Percentiles rank a stretch among this genome's conserved stretches.
phyloP scores from a whole-genome alignment of 92 coral and sea anemone genomes.

The Palythoa heliodiscus region DNA sequence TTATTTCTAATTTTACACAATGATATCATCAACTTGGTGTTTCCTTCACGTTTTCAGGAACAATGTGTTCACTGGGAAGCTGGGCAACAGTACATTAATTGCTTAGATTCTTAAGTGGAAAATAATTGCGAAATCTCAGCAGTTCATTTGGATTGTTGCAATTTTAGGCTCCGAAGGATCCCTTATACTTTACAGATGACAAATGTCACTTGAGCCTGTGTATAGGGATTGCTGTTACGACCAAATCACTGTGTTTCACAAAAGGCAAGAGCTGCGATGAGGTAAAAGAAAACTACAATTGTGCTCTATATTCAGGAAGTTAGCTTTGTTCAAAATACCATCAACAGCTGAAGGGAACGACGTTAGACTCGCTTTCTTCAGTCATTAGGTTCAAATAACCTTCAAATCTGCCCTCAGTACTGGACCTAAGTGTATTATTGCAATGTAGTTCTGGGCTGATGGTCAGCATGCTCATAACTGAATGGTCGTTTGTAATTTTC shows the following conservation, averaged over 20 bases:
- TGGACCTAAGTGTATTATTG: no score
- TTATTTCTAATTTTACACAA: no score
- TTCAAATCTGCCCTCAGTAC: not conserved
- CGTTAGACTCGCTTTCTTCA: no score
- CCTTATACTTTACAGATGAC: slow-evolving; percentile 25
- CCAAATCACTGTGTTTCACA: slow-evolving; percentile 16
- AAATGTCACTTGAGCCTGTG: slow-evolving; percentile 29
- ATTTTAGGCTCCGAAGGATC: slow-evolving; percentile 21
- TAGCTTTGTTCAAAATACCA: no score
- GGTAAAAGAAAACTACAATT: not conserved
- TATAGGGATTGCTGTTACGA: slow-evolving; percentile 18
- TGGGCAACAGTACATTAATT: not conserved
- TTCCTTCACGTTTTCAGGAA: no score
- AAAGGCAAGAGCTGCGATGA: slow-evolving; percentile 17
- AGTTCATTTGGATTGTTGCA: not conserved
- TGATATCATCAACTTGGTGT: no score
- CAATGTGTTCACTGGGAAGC: not conserved
- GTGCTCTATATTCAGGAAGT: no score
- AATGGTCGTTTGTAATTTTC: not conserved
- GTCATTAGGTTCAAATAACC: no score
- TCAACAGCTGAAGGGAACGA: no score
- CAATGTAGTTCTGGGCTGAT: no score
- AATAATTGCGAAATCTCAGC: not conserved
- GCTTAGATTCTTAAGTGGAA: not conserved
- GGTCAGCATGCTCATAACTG: no score